Base-by-base conservation (phyloP, 2,113 vertebrate species). In the Vireo altiloquus region DNA sequence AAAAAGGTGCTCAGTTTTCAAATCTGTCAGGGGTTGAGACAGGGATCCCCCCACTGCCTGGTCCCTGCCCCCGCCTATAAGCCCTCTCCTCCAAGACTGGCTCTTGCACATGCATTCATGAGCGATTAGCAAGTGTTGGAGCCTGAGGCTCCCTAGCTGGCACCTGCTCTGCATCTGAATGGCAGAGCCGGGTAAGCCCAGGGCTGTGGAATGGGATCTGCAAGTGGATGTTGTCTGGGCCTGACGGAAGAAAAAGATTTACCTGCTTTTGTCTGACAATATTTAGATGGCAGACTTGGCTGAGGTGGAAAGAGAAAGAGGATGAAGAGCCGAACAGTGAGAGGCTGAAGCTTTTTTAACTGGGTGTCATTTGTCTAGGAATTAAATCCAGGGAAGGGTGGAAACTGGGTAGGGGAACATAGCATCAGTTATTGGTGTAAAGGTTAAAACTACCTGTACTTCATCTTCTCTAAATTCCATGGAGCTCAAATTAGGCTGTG, bases 171-270 rank as follows among this genome's bases (percentile, higher is more conserved):
- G 25, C 96, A 97, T 97, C 61, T 97, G 65, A 97, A 97, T 96
- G 53, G 95, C 12, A 81, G 35, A 84, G 72, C 49, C 21, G 7
- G 47, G 69, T 76, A 89, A 95, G 69, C 80, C 76, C 90, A 53
- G 53, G 86, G 82, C 85, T 95, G 90, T 95, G 94, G 85, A 94
- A 96, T 92, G 88, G 93, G 74, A 93, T 93, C 90, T 90, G 72
- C 89, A 96, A 94, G 88, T 92, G 90, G 80, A 97, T 94, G 82
- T 39, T 75, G 96, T 96, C 95, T 97, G 92, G 68, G 49, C 42
- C 72, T 23, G 71, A 71, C 42, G 92, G 96, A 97, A 97, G 94
- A 90, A 96, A 94, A 88, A 87, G 90, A 95, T 97, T 95, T 95
- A 61, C 83, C 49, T 78, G 92, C 93, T 90, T 96, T 97, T 96